A percentile compares a stretch with the other conserved stretches of the same genome.
Conservation (phyloP, 2,113 vertebrate species). For the Dicerorhinus sumatrensis region DNA sequence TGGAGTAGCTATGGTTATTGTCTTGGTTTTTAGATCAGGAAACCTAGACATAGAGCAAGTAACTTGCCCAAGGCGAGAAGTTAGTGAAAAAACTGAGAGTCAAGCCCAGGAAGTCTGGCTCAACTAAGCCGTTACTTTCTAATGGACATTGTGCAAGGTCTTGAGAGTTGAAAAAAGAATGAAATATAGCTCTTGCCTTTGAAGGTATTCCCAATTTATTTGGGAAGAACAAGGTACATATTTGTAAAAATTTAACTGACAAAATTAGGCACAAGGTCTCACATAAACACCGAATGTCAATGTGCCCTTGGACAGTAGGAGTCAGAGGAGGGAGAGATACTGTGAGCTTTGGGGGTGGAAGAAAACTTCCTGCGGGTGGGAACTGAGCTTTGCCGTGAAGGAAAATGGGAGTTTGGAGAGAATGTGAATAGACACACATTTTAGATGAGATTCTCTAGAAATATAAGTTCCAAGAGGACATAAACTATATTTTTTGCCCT, state of each 20-base stretch:
- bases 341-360: background rate
- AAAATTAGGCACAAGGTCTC: background rate
- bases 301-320: background rate
- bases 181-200: background rate
- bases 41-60: background rate
- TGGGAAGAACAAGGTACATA: background rate
- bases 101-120: background rate
- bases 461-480: background rate
- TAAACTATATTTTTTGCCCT: background rate
- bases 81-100: background rate
- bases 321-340: background rate
- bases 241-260: background rate
- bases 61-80: background rate
- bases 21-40: background rate
- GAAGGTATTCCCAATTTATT: background rate
- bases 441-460: background rate
- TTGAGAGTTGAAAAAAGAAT: background rate
- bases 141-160: background rate
- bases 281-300: background rate
- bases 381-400: background rate
- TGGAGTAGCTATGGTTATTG: background rate
- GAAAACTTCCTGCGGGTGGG: background rate
- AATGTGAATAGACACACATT: background rate
- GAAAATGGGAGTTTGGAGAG: background rate
- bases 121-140: background rate